Evolutionary conservation across 53 echinoderm and acorn worm species (phyloP), one percentile per base, ranked within the genome.

Genomic region (Zoroaster sp.): DNA sequence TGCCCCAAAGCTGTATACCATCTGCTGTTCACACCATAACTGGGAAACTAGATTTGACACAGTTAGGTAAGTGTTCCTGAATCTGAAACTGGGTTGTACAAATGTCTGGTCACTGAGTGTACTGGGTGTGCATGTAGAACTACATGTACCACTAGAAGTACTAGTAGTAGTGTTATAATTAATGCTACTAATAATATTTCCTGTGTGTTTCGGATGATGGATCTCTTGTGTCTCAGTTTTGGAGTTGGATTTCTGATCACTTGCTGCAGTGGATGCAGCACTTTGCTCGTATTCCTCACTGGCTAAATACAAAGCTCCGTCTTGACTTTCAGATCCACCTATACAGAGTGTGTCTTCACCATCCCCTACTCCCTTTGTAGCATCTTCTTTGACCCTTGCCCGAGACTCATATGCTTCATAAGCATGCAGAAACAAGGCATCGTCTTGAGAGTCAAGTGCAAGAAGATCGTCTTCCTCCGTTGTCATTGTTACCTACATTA

Each of bases 21-120:
- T 90, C 88, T 93, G 90, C 70, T 96, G 95, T 87, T 95, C 98
- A 69, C 98, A 97, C 98, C 98, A 97, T 14, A 89, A 87, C 69
- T 97, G 98, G 25, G 93, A 65, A 20, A 91, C 94, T 33, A 97
- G 73, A 39, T 97, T 93, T 5, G 98, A 86, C 42, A 94, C 94
- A 46, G 87, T 94, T 42, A 97, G 76, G 45, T 91, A 93, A 9
- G 43, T 83, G 35, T 91, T 86, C 80, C 86, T 89, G 51, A 87
- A 78, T 8, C 49, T 47, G 49, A 14, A 10, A 14, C 49, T 47
- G 49, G 49, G 49, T 47, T 47, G 49, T 8, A 47, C 49, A 47
- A 10, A 14, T 14, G 8, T 8, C 49, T 47, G 49, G 49, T 14
- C 49, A 14, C 69, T 69, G 69, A 30, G 34, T 5, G 4, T 5